Percentiles rank a stretch among this genome's conserved stretches.
Conservation (phyloP, 2,113 vertebrate genomes). For the Herpetotheres cachinnans region DNA sequence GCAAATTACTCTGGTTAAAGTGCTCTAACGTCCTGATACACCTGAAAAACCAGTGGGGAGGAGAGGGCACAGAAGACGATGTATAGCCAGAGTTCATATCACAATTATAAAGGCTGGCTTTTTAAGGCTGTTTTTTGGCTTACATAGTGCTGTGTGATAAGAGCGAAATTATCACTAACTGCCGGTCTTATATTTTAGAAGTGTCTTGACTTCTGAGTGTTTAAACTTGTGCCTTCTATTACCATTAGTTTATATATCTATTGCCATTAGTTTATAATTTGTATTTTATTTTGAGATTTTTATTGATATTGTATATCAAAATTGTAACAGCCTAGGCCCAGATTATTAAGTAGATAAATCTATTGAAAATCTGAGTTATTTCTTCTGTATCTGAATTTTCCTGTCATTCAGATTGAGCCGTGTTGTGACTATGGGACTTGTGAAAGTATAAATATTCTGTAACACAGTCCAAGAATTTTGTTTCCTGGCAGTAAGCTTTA, state of each 20-base stretch:
- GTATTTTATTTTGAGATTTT: background rate
- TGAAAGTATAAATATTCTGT: background rate
- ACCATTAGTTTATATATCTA: background rate
- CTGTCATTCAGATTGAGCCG: background rate
- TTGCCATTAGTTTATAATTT: background rate
- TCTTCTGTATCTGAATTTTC: background rate
- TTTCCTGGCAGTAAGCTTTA: background rate
- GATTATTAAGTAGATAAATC: background rate
- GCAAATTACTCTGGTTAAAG: background rate
- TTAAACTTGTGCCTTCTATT: background rate
- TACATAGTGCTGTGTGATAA: background rate
- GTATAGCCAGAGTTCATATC: background rate
- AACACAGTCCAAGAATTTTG: background rate
- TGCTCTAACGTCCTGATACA: background rate
- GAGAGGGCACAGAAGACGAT: background rate
- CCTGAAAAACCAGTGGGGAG: background rate
- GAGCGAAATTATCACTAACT: background rate
- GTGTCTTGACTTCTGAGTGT: background rate
- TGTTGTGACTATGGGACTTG: background rate
- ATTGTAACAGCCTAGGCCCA: background rate
- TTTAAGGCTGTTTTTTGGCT: background rate
- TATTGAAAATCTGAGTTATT: background rate
- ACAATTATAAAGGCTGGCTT: background rate
- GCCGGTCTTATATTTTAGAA: background rate
- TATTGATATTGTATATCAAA: background rate